Conservation (phyloP, 2,113 vertebrate genomes). For the Falcunculus frontatus region DNA sequence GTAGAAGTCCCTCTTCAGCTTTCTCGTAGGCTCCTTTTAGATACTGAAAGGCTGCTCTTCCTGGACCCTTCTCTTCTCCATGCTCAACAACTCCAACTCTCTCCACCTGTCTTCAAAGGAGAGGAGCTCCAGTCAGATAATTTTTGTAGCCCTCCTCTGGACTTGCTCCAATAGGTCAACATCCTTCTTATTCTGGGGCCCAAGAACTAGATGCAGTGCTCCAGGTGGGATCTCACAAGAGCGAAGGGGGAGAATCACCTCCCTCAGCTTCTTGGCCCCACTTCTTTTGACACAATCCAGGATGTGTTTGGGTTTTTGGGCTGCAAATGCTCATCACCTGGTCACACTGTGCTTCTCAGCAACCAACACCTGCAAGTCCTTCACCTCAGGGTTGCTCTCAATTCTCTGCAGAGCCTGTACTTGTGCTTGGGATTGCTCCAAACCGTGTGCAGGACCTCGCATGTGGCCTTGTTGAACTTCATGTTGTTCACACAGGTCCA, state of each 20-base stretch:
- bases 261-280: background rate
- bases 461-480: background rate
- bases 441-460: background rate
- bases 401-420: background rate
- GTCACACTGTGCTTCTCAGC: background rate
- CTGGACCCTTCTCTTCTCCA: background rate
- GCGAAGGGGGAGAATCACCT: background rate
- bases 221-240: too few species aligned
- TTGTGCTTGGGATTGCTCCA: background rate
- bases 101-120: background rate
- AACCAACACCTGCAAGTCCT: too few species aligned
- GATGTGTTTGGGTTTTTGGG: rapidly evolving
- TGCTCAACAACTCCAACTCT: background rate
- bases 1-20: background rate
- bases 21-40: background rate
- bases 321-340: background rate
- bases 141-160: background rate
- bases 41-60: background rate
- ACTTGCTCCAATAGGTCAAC: background rate
- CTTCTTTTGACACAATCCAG: background rate
- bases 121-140: background rate
- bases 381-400: background rate
- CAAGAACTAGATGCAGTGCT: background rate
- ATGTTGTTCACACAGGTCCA: background rate
- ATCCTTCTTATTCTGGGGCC: background rate